Base-by-base conservation (phyloP, 2,888 invertebrate genomes). In the Eugnorisma glareosa region DNA sequence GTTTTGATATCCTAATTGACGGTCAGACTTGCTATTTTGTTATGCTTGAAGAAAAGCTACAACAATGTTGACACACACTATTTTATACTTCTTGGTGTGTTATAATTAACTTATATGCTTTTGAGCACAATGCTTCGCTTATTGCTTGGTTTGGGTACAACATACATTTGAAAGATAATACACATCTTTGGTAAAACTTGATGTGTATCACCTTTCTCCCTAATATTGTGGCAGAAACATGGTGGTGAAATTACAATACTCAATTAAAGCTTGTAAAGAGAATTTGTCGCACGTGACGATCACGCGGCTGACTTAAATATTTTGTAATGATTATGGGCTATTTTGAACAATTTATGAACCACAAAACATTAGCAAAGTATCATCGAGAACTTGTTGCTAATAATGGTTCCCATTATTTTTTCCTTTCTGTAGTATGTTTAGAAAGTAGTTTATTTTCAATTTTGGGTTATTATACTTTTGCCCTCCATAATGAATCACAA, bases 1-100 rank as follows among this genome's bases (percentile, higher is more conserved):
- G 89, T 89, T 89, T 88, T 88, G 81, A 89, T 79, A 76, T 85
- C 77, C 79, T 82, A 79, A 80, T 77, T 64, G 59, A 73, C 75
- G 67, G 51, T 76, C 66, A 67, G 35, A 63, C 51, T 66, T 70
- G 83, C 75, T 85, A 68, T 45, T 71, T 79, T 48, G 54, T 57
- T 57, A 57, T n/a, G 79, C 73, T 75, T 75, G 31, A 43, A 37
- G 1, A 68, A 67, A 51, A 31, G 37, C 24, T 74, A 54, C 18
- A 40, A 61, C 54, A 45, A 79, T 67, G 15, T 67, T 63, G 43
- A 71, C 8, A 64, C 8, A 64, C 6, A 35, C n/a, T 43, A 57
- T 70, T 43, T 48, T 5, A 40, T 43, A 68, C 13, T 64, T 59
- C 13, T 64, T n/a, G 11, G n/a, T 70, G 37, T 61, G 43, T 74